A percentile compares a stretch with the other conserved stretches of the same genome.
phyloP scores from a whole-genome alignment of 1,140 invertebrate species.

The Bactericera cockerelli region DNA sequence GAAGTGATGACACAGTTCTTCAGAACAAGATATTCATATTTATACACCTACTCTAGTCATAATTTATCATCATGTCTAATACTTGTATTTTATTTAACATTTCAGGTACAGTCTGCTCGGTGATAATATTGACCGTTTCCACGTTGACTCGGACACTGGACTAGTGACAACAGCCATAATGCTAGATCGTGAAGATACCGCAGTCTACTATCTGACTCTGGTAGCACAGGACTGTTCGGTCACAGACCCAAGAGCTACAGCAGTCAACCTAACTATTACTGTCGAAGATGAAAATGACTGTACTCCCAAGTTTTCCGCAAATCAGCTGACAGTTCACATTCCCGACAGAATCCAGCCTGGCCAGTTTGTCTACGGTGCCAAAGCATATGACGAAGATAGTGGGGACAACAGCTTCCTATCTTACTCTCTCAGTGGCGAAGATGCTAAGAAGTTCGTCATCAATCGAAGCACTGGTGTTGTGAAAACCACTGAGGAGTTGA shows the following conservation, averaged over 20 bases:
- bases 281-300: constrained; percentile 80
- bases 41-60: no score
- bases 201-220: constrained; percentile 60
- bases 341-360: constrained; percentile 53
- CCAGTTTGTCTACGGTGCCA: constrained; percentile 73
- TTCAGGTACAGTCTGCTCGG: constrained; percentile 56
- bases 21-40: no score
- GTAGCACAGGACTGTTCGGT: constrained; percentile 75
- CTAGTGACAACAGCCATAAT: constrained; percentile 49
- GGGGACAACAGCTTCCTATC: constrained; percentile 60
- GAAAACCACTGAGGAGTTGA: constrained; percentile 41
- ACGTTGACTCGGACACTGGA: constrained; percentile 55
- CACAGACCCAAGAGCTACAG: constrained; percentile 57
- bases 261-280: constrained; percentile 62
- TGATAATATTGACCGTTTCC: constrained; percentile 60
- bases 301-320: constrained; percentile 54
- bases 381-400: constrained; percentile 61
- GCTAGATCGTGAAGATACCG: constrained; percentile 63
- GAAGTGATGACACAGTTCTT: no score
- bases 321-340: constrained; percentile 56
- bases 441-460: constrained; percentile 57
- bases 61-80: neutral
- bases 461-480: constrained; percentile 67
- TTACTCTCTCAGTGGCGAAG: constrained; percentile 61
- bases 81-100: neutral